Evolutionary conservation across 2,113 vertebrate species (phyloP), one percentile per base, ranked within the genome.

Genomic region (Bagarius yarrelli): DNA sequence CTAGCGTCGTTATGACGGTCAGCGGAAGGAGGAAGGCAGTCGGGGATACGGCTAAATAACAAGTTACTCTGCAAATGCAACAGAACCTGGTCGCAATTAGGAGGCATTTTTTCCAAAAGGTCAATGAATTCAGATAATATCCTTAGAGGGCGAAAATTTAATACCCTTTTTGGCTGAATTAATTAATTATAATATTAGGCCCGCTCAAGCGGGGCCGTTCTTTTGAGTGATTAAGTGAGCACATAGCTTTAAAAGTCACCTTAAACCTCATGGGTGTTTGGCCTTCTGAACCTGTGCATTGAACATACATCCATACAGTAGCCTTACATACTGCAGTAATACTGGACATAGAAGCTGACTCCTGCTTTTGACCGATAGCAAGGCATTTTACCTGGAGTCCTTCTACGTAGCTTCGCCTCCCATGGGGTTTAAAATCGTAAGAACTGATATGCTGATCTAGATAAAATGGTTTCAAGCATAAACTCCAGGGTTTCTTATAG

Each of bases 141-240:
- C 96, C 96, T 96, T 94, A 95, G 95, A 96, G 95, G 94, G 93
- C 95, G 95, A 95, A 94, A 95, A 96, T 98, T 96, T 97, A 98
- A 97, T 98, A 97, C 95, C 95, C 85, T 88, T 92, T 91, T 97
- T 96, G 96, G 96, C 95, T 94, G 96, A 97, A 98, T 98, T 96
- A 97, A 98, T 98, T 99, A 97, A 99, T 99, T 99, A 97, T 98
- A 99, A 98, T 97, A 98, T 98, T 96, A 96, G 95, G 95, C 95
- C 94, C 90, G 95, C 96, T 95, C 95, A 90, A 83, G 95, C 95
- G 94, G 95, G 94, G 95, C 95, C 95, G 95, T 95, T 96, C 96
- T 96, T 95, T 95, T 95, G 95, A 94, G 96, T 98, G 96, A 98
- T 98, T 98, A 98, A 97, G 95, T 93, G 94, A 96, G 95, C 91